Base-by-base conservation (phyloP, 2,888 invertebrate genomes). In the Conistra vaccinii region DNA sequence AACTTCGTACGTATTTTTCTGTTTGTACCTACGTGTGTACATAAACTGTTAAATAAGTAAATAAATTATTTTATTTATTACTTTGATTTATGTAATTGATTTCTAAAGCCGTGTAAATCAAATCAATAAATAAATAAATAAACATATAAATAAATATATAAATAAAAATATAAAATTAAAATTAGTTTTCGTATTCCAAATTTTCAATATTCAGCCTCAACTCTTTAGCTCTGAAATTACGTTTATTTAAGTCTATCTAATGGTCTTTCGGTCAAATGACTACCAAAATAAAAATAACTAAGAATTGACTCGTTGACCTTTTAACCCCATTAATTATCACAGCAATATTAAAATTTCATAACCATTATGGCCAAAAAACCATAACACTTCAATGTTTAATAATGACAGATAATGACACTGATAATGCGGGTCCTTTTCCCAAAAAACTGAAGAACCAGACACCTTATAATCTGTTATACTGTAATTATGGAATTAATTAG, bases 401-500 rank as follows among this genome's bases (percentile, higher is more conserved):
- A 78, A 78, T 48, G 69, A 63, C 45, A 63, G 26, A 74, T 80
- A 78, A 78, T 48, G 69, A 63, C 45, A 63, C 45, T 58, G 58
- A 75, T 81, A 80, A 81, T 81, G 65, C 9, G 7, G 61, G n/a
- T 26, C 42, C 60, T 23, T 23, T 23, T 58, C 73, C 78, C 79
- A 82, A 78, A 85, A 88, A 88, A 85, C 81, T 85, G 78, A 62
- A 83, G 74, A 77, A 88, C 85, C 90, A 91, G 89, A 87, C 88
- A 85, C 80, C 84, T 87, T 87, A 88, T 89, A 91, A 91, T 91
- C 90, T 89, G 89, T 90, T 91, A 91, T 87, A 88, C 89, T 89
- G 88, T 90, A 88, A 89, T 93, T 92, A 92, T 90, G 87, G 87
- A 90, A 92, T 94, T 94, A 95, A 95, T 95, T 94, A 93, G 88